phyloP scores from a whole-genome alignment of 2,888 invertebrate genomes.

The Falcaria lacertinaria region DNA sequence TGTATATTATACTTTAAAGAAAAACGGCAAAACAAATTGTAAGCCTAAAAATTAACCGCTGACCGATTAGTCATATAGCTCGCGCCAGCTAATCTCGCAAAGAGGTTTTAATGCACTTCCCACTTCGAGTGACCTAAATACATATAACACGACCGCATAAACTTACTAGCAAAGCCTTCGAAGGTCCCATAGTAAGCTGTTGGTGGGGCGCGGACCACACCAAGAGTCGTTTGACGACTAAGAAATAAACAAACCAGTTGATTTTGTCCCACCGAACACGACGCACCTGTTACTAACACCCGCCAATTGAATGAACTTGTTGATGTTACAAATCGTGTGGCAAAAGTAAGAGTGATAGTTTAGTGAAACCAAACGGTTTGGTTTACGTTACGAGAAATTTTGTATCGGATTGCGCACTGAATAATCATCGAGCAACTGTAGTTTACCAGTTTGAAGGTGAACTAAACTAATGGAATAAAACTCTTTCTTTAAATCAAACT shows the following conservation, averaged over 20 bases:
- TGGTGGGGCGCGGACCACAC: conserved; percentile 48
- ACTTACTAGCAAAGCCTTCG: conserved; percentile 38
- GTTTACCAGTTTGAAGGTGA: background rate
- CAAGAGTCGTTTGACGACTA: conserved; percentile 15
- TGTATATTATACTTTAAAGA: too few relatives aligned
- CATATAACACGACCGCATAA: conserved; percentile 24
- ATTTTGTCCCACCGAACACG: conserved; percentile 34
- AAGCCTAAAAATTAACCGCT: background rate
- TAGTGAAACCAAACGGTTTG: conserved; percentile 59
- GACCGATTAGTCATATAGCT: background rate
- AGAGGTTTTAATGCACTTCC: conserved; percentile 5
- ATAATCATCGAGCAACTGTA: background rate
- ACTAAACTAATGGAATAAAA: background rate
- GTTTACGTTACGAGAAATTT: conserved; percentile 10
- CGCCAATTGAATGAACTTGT: conserved; percentile 41
- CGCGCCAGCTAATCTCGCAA: background rate
- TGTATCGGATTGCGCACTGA: conserved; percentile 21
- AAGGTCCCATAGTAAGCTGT: conserved; percentile 34
- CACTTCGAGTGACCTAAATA: conserved; percentile 34
- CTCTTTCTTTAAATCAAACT: background rate
- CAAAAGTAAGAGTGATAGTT: conserved; percentile 56
- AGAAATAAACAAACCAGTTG: conserved; percentile 49
- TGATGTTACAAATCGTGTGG: conserved; percentile 25
- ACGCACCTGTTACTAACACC: conserved; percentile 31
- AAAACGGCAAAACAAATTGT: background rate